Conservation (phyloP, 2,888 invertebrate species). For the Dicycla oo region DNA sequence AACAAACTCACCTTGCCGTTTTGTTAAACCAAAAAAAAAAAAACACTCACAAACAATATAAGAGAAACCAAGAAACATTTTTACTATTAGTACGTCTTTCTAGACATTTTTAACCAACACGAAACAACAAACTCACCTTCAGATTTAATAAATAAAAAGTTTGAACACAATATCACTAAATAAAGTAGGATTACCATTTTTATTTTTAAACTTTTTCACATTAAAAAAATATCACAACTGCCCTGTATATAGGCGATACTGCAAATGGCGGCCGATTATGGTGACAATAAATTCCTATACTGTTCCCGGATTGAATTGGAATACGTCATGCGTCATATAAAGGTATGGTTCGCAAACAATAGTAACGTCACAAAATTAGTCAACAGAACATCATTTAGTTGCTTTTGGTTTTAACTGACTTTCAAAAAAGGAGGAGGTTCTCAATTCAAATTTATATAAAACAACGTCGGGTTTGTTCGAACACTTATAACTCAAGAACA, state of each 20-base stretch:
- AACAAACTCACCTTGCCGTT: background rate
- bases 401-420: no score
- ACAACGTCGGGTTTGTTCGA: no score
- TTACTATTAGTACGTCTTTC: background rate
- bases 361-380: background rate
- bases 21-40: background rate
- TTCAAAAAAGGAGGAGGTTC: no score
- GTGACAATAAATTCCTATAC: conserved; percentile 9
- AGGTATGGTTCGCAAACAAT: background rate
- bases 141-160: conserved; percentile 30
- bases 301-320: conserved; percentile 5
- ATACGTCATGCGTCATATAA: conserved; percentile 25
- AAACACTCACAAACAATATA: background rate
- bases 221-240: conserved; percentile 16
- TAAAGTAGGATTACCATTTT: conserved; percentile 26
- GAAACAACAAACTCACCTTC: conserved; percentile 36
- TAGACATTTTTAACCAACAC: background rate
- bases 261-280: conserved; percentile 21
- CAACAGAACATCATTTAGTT: no score
- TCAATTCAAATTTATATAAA: no score
- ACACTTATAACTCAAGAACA: no score
- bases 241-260: conserved; percentile 2
- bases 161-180: conserved; percentile 25
- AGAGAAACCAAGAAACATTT: background rate
- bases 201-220: background rate